Percentiles rank a stretch among this genome's conserved stretches.
These are phyloP conservation scores for Diadema setosum DNA, from an alignment of 35 echinoderm and acorn worm species.

Conservation along the genomic window DNA sequence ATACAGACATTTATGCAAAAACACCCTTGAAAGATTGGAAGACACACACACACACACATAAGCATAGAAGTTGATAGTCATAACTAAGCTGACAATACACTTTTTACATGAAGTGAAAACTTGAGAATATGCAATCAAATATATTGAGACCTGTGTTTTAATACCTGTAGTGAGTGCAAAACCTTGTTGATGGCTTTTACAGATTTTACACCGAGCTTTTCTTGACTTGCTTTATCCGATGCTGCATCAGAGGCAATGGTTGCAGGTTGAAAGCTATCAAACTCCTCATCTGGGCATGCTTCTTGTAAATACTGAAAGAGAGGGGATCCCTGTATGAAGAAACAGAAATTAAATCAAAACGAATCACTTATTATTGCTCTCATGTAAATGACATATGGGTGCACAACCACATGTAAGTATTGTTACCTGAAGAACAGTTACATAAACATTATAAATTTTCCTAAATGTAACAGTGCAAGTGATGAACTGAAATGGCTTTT, in stretches of 20 bases:
- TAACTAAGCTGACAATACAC: neutral
- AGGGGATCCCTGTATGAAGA: neutral
- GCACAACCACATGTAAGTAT: no score
- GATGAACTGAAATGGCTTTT: no score
- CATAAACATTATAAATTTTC: no score
- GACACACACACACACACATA: no score
- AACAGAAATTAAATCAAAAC: no score
- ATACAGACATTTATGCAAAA: no score
- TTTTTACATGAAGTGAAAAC: neutral
- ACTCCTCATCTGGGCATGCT: neutral
- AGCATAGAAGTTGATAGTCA: neutral
- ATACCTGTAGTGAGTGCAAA: neutral
- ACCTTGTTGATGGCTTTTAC: neutral
- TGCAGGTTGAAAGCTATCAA: neutral
- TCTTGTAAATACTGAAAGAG: slow-evolving; percentile 2
- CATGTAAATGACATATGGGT: no score
- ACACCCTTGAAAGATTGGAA: no score
- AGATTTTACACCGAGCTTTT: neutral
- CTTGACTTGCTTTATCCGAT: neutral
- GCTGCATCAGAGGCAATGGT: neutral
- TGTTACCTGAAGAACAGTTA: no score
- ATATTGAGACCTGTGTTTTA: neutral
- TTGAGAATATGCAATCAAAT: neutral
- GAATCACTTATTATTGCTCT: no score
- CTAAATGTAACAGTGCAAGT: no score